Evolutionary conservation across 2,888 invertebrate species (phyloP).

Genomic region (Lepidonotus clava): DNA sequence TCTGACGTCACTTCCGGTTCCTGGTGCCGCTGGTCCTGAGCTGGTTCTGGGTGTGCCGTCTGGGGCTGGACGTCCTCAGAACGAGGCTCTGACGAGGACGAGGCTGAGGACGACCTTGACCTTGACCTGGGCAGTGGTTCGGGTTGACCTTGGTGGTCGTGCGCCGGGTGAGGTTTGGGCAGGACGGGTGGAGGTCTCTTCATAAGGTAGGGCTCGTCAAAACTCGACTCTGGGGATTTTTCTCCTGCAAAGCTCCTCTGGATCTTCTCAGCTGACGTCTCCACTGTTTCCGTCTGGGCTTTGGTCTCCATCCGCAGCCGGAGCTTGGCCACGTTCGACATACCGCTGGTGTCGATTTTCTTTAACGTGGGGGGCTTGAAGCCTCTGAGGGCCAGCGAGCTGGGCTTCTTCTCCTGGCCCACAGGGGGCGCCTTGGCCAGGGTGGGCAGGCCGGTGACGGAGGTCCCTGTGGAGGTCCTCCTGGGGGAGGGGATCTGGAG

Average conservation of each 20-base stretch:
- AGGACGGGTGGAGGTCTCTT: background rate
- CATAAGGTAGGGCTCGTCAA: too few species aligned
- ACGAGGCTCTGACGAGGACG: too few species aligned
- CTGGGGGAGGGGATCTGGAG: constrained; percentile 47
- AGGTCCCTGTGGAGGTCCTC: background rate
- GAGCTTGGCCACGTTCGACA: constrained; percentile 9
- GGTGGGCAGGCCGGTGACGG: constrained; percentile 31
- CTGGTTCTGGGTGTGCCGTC: too few species aligned
- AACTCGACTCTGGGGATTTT: too few species aligned
- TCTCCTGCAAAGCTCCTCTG: background rate
- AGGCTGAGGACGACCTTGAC: too few species aligned
- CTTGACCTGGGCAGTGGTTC: constrained; percentile 15
- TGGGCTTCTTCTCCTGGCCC: background rate
- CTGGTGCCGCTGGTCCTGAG: too few species aligned
- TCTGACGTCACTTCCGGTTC: too few species aligned
- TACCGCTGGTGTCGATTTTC: background rate
- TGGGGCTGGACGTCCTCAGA: too few species aligned
- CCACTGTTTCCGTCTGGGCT: background rate
- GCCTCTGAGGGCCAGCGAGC: background rate
- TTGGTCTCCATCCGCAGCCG: background rate
- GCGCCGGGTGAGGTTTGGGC: background rate
- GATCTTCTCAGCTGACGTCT: background rate
- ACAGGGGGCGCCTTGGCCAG: background rate
- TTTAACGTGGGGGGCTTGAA: constrained; percentile 39
- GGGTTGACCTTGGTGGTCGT: background rate